These are phyloP conservation scores for Styela clava DNA, from an alignment of 23 tunicate genomes.

Conservation along the genomic window DNA sequence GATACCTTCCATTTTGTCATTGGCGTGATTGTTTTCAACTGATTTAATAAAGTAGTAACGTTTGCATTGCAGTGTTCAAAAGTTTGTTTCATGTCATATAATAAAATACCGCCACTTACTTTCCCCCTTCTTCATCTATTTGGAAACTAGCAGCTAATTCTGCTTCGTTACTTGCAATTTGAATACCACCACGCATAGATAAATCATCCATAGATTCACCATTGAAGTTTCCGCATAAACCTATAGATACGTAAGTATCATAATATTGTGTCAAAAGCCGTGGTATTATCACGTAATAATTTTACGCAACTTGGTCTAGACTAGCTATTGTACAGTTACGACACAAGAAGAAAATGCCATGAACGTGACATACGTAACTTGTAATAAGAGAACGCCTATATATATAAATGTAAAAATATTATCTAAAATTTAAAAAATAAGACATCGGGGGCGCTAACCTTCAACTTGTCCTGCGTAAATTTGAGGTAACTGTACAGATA, in stretches of 20 bases:
- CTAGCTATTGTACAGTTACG: not conserved
- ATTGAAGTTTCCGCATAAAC: conserved; percentile 61
- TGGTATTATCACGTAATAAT: too few species aligned
- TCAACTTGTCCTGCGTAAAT: conserved; percentile 13
- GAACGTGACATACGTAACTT: not conserved
- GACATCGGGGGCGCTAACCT: too few species aligned
- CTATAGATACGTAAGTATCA: conserved; percentile 18
- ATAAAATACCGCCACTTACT: too few species aligned
- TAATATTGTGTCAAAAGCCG: too few species aligned
- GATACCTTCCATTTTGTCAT: too few species aligned
- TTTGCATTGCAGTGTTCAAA: too few species aligned
- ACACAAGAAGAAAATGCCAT: not conserved
- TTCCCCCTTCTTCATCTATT: not conserved
- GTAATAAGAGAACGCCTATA: too few species aligned
- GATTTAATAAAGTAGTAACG: too few species aligned
- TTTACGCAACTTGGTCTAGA: not conserved
- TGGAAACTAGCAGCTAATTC: conserved; percentile 35
- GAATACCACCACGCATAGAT: not conserved
- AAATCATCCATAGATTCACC: conserved; percentile 43
- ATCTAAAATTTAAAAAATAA: too few species aligned
- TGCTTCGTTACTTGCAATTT: conserved; percentile 6
- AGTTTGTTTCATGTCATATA: too few species aligned
- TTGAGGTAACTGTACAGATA: conserved; percentile 22
- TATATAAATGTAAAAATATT: too few species aligned
- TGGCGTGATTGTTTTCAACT: too few species aligned